phyloP scores from a whole-genome alignment of 1,140 invertebrate genomes.

The Drosophila kanapiae region DNA sequence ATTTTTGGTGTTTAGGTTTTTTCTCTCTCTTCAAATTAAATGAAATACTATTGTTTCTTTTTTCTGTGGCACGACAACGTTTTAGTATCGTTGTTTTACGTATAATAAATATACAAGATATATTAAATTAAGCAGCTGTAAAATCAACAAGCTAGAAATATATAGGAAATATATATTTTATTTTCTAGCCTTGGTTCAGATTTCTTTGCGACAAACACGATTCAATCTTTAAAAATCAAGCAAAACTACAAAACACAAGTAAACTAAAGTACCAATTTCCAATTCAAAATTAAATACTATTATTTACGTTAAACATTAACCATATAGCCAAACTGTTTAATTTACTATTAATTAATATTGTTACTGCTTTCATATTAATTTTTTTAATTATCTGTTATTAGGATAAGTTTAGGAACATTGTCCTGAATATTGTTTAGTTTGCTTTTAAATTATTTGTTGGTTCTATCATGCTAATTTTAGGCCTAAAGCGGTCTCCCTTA shows the following conservation, averaged over 20 bases:
- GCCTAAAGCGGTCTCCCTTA: neutral
- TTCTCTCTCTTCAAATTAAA: neutral
- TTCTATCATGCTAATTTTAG: neutral
- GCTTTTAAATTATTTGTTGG: neutral
- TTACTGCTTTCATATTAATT: too few relatives aligned
- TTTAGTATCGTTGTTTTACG: neutral
- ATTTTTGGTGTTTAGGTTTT: slow-evolving; percentile 40
- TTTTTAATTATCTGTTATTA: too few relatives aligned
- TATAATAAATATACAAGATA: neutral
- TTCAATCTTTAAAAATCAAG: neutral
- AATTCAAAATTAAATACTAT: too few relatives aligned
- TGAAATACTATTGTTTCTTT: slow-evolving; percentile 10
- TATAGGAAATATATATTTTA: neutral
- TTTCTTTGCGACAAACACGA: neutral
- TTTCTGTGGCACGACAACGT: neutral
- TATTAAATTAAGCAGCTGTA: too few relatives aligned
- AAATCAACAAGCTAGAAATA: too few relatives aligned
- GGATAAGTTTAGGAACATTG: too few relatives aligned
- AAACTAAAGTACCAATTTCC: too few relatives aligned
- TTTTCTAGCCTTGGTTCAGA: neutral
- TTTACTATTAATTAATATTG: too few relatives aligned
- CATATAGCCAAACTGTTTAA: too few relatives aligned
- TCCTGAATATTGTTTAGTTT: neutral
- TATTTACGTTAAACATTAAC: too few relatives aligned
- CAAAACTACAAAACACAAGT: neutral